These are phyloP conservation scores for Varanus salvator DNA, from an alignment of 2,113 vertebrate genomes.

Conservation along the genomic window DNA sequence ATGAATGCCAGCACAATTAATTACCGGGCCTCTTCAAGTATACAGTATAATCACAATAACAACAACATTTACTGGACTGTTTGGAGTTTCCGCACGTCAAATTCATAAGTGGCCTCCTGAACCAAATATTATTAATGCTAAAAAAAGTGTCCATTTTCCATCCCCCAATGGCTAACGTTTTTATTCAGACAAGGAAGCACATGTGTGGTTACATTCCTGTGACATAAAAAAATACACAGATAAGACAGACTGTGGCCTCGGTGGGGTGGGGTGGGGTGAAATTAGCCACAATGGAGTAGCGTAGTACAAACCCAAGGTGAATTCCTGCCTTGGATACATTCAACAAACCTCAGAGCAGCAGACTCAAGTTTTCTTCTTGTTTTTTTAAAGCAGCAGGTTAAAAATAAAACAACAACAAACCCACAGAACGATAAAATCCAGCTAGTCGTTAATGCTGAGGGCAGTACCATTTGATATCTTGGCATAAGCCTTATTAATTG, in stretches of 20 bases:
- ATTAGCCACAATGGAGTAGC: conserved; percentile 50
- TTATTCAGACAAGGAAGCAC: conserved; percentile 77
- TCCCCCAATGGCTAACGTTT: conserved; percentile 57
- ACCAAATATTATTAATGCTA: conserved; percentile 57
- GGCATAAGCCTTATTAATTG: conserved; percentile 5
- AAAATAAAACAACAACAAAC: conserved; percentile 29
- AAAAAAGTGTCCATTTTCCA: conserved; percentile 50
- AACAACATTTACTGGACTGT: not conserved
- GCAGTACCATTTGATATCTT: conserved; percentile 20
- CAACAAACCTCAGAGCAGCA: conserved; percentile 70
- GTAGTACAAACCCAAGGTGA: conserved; percentile 13
- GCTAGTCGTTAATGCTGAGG: conserved; percentile 5
- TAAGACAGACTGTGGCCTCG: conserved; percentile 20
- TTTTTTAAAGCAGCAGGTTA: conserved; percentile 53
- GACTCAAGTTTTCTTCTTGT: conserved; percentile 45
- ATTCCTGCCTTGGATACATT: conserved; percentile 73
- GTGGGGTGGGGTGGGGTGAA: not conserved
- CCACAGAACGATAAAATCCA: not conserved
- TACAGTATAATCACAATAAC: no score
- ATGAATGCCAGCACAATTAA: conserved; percentile 31
- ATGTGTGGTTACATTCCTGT: conserved; percentile 69
- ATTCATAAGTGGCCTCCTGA: conserved; percentile 80
- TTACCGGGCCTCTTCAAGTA: conserved; percentile 15
- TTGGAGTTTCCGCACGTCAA: conserved; percentile 16
- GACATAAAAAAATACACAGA: conserved; percentile 36